A percentile compares a stretch with the other conserved stretches of the same genome.
Conservation (phyloP, 1,140 invertebrate genomes). For the Leptinotarsa texana region DNA sequence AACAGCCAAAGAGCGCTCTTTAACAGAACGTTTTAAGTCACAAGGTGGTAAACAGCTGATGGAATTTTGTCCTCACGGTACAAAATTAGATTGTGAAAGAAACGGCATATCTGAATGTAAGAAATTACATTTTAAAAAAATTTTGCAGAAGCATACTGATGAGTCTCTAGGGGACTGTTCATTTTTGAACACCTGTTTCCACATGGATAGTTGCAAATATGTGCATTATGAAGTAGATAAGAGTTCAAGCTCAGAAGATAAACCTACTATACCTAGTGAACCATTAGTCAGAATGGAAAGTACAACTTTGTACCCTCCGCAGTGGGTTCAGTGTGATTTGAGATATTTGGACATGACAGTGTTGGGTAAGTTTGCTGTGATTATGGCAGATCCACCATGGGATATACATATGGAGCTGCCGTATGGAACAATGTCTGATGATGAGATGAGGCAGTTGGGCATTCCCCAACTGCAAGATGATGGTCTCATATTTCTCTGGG, state of each 20-base stretch:
- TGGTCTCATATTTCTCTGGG: conserved; percentile 96
- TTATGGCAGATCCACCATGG: conserved; percentile 97
- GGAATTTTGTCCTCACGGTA: conserved; percentile 96
- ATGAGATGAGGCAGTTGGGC: conserved; percentile 95
- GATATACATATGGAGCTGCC: conserved; percentile 98
- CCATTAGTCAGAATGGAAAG: conserved; percentile 58
- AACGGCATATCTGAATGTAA: conserved; percentile 69
- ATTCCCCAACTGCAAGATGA: conserved; percentile 91
- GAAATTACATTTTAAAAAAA: conserved; percentile 96
- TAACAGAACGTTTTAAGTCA: conserved; percentile 93
- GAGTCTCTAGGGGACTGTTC: conserved; percentile 95
- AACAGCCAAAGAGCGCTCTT: conserved; percentile 91
- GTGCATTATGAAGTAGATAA: conserved; percentile 92
- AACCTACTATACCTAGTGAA: conserved; percentile 34
- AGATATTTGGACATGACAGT: conserved; percentile 95
- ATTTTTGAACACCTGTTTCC: conserved; percentile 97
- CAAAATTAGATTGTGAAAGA: conserved; percentile 84
- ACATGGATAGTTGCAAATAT: conserved; percentile 99
- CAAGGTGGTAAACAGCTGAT: conserved; percentile 92
- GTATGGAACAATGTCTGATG: conserved; percentile 98
- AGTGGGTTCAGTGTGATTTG: conserved; percentile 98
- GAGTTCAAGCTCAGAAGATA: conserved; percentile 46
- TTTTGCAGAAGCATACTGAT: conserved; percentile 95
- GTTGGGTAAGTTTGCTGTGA: conserved; percentile 90
- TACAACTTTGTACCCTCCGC: conserved; percentile 79